phyloP scores from a whole-genome alignment of 2,888 invertebrate species.

The Muscina levida region DNA sequence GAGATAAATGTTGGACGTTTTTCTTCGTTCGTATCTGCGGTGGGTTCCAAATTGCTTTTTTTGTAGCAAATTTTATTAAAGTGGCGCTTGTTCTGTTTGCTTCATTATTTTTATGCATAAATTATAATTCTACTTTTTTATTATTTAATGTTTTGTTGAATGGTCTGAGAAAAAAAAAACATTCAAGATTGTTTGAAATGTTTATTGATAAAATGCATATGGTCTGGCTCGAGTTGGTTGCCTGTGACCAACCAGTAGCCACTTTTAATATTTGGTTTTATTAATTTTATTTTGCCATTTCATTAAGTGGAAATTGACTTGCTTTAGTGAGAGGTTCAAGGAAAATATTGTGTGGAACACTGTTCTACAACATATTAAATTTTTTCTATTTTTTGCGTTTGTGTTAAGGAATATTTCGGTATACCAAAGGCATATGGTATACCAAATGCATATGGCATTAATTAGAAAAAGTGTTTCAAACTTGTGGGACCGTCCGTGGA shows the following conservation, averaged over 20 bases:
- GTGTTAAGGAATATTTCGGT: too few species aligned
- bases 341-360: slow-evolving; percentile 38
- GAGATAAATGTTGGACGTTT: background rate
- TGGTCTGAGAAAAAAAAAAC: too few species aligned
- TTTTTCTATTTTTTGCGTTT: too few species aligned
- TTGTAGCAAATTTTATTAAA: slow-evolving; percentile 35
- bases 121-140: slow-evolving; percentile 35
- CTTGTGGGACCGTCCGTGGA: too few species aligned
- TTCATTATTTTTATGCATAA: slow-evolving; percentile 37
- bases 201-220: slow-evolving; percentile 55
- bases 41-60: slow-evolving; percentile 29
- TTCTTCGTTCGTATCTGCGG: background rate
- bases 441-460: too few species aligned
- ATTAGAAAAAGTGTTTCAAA: too few species aligned
- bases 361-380: too few species aligned
- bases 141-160: too few species aligned
- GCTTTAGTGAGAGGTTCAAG: slow-evolving; percentile 43
- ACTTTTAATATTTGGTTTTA: background rate
- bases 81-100: slow-evolving; percentile 34
- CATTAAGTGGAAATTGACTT: slow-evolving; percentile 48
- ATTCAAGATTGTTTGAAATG: slow-evolving; percentile 30
- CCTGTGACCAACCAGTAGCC: slow-evolving; percentile 1
- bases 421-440: too few species aligned
- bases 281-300: slow-evolving; percentile 7
- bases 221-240: too few species aligned